phyloP scores from a whole-genome alignment of 2,888 invertebrate species.

The Metopia argyrocephala region DNA sequence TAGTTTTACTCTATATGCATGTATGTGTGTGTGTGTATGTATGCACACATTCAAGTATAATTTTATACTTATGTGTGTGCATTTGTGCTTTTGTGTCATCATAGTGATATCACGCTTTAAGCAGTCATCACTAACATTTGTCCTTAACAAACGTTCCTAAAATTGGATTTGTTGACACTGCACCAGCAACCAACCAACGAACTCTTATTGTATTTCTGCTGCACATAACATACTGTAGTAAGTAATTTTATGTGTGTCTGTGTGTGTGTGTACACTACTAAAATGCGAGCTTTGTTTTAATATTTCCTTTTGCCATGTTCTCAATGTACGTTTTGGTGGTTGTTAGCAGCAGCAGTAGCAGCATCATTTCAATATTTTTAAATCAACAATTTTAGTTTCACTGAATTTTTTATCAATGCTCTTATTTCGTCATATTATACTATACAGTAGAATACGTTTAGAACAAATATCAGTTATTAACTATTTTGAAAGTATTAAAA shows the following conservation, averaged over 20 bases:
- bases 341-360: no score
- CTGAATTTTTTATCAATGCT: constrained; percentile 48
- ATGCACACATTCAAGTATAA: no score
- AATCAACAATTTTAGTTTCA: constrained; percentile 12
- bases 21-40: constrained; percentile 14
- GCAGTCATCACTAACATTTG: constrained; percentile 63
- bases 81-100: constrained; percentile 43
- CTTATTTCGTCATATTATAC: constrained; percentile 6
- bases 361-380: constrained; percentile 23
- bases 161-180: constrained; percentile 61
- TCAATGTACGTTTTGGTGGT: background rate
- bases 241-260: no score
- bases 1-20: constrained; percentile 2
- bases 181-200: background rate
- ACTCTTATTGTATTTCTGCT: background rate
- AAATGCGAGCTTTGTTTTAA: background rate
- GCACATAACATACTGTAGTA: no score
- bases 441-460: background rate
- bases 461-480: no score
- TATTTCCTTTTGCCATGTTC: background rate
- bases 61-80: no score
- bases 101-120: constrained; percentile 57
- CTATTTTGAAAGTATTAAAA: no score
- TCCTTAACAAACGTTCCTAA: constrained; percentile 56
- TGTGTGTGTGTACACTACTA: no score